These are phyloP conservation scores for Macroramphosus scolopax DNA, from an alignment of 2,797 vertebrate species.

Conservation along the genomic window DNA sequence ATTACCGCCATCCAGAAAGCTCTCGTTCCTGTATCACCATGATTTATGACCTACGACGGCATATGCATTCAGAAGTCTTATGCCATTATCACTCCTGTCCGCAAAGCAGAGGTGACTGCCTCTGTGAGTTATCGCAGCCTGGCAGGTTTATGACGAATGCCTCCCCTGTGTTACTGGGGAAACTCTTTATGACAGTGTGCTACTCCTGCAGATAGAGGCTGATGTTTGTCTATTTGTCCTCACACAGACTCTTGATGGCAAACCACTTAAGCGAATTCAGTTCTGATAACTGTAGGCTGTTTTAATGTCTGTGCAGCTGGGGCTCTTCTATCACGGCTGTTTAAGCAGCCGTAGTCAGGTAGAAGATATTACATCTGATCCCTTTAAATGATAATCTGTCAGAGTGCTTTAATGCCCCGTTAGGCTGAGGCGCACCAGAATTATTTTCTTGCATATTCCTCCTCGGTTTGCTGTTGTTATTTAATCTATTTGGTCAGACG, in stretches of 20 bases:
- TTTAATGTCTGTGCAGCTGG: slow-evolving; percentile 30
- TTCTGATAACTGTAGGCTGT: slow-evolving; percentile 24
- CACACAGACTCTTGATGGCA: slow-evolving; percentile 20
- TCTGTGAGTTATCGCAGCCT: slow-evolving; percentile 48
- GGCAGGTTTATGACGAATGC: slow-evolving; percentile 62
- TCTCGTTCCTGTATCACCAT: slow-evolving; percentile 32
- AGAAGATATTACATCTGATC: slow-evolving; percentile 19
- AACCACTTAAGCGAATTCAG: slow-evolving; percentile 14
- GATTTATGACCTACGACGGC: slow-evolving; percentile 55
- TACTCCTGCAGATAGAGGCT: slow-evolving; percentile 27
- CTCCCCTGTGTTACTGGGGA: slow-evolving; percentile 32
- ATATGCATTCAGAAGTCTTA: slow-evolving; percentile 49
- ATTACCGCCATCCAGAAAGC: slow-evolving; percentile 25
- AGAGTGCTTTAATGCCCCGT: slow-evolving; percentile 10
- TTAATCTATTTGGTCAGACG: slow-evolving; percentile 29
- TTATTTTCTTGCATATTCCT: slow-evolving; percentile 3
- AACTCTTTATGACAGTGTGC: slow-evolving; percentile 36
- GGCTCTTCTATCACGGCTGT: slow-evolving; percentile 22
- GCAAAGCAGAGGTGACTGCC: slow-evolving; percentile 42
- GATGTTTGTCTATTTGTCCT: slow-evolving; percentile 43
- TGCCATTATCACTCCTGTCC: slow-evolving; percentile 50
- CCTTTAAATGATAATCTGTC: slow-evolving; percentile 26
- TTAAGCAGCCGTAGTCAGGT: slow-evolving; percentile 13
- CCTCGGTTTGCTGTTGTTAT: slow-evolving; percentile 8
- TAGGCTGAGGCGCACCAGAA: neutral